These are phyloP conservation scores for Meriones unguiculatus DNA, from an alignment of 2,113 vertebrate species.

Conservation along the genomic window DNA sequence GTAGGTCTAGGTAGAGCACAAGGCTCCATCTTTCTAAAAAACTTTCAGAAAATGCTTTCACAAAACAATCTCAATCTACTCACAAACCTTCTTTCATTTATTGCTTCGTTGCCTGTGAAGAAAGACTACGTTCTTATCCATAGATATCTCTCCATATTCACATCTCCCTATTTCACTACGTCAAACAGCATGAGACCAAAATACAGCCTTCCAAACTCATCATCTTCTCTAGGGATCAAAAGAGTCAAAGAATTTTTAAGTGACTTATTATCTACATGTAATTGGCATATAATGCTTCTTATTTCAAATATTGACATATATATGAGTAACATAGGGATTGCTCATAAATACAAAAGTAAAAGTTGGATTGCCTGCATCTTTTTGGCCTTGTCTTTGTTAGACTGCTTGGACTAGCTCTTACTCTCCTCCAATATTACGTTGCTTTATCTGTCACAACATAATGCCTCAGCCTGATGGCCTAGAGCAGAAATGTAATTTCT, in stretches of 20 bases:
- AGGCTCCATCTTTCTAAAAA: background rate
- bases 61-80: background rate
- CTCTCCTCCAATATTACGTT: background rate
- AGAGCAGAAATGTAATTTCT: background rate
- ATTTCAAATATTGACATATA: conserved; percentile 7
- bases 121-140: background rate
- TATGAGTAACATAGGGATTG: background rate
- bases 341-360: conserved; percentile 12
- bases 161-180: background rate
- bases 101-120: background rate
- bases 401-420: background rate
- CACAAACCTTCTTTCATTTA: background rate
- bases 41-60: background rate
- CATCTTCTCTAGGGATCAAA: background rate
- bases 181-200: background rate
- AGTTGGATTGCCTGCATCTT: background rate
- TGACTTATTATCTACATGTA: background rate
- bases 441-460: background rate
- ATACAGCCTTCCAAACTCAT: background rate
- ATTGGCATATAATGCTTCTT: background rate
- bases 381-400: background rate
- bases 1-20: background rate
- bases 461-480: background rate
- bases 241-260: background rate
- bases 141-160: background rate